phyloP scores from a whole-genome alignment of 2,113 vertebrate species.

The Triplophysa rosa region DNA sequence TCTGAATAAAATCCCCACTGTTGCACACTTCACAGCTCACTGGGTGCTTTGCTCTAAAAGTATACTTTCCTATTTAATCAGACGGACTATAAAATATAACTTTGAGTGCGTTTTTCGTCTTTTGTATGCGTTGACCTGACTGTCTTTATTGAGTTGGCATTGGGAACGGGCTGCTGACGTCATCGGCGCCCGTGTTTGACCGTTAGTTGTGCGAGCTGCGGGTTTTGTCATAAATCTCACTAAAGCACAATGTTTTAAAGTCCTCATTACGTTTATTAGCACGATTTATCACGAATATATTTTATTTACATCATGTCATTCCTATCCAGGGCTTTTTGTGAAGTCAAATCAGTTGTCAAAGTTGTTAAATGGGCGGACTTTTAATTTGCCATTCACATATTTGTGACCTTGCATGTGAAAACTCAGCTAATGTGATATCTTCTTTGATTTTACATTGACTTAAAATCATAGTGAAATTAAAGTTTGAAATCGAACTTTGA shows the following conservation, averaged over 20 bases:
- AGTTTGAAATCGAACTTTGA: too few relatives aligned
- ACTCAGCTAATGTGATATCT: too few relatives aligned
- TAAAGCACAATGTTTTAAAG: not conserved
- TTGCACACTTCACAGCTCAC: not conserved
- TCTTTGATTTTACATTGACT: too few relatives aligned
- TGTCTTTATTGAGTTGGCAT: conserved; percentile 28
- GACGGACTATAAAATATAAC: not conserved
- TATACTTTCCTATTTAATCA: not conserved
- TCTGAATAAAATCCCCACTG: not conserved
- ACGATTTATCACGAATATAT: not conserved
- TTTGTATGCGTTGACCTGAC: not conserved
- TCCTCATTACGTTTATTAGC: too few relatives aligned
- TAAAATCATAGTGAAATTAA: too few relatives aligned
- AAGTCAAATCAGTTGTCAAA: too few relatives aligned
- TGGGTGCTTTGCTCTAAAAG: not conserved
- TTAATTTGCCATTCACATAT: not conserved
- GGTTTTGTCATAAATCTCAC: not conserved
- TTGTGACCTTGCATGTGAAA: not conserved
- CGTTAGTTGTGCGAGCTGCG: conserved; percentile 66
- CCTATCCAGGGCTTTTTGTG: not conserved
- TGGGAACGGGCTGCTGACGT: conserved; percentile 62
- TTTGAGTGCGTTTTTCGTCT: conserved; percentile 1
- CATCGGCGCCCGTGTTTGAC: conserved; percentile 63
- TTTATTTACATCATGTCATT: too few relatives aligned
- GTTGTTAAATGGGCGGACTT: not conserved